These are phyloP conservation scores for Pygoscelis antarcticus DNA, from an alignment of 2,113 vertebrate genomes.

Conservation along the genomic window DNA sequence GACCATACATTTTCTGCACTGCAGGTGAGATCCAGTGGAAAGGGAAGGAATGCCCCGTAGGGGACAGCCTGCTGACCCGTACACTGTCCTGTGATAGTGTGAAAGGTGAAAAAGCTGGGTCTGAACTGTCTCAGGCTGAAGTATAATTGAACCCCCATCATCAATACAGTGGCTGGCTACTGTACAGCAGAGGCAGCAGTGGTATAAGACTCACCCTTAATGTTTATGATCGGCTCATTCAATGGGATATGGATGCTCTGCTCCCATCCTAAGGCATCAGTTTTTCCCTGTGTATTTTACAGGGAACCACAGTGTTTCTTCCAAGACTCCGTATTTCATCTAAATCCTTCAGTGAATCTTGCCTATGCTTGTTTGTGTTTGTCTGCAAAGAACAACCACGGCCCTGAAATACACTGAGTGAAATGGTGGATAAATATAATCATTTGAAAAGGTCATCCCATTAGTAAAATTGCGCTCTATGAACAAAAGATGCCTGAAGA, in stretches of 20 bases:
- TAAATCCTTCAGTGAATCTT: not conserved
- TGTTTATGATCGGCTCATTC: not conserved
- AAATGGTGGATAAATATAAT: not conserved
- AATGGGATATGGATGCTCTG: not conserved
- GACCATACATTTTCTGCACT: not conserved
- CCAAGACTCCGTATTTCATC: not conserved
- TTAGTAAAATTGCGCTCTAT: not conserved
- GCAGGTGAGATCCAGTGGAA: not conserved
- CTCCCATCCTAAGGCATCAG: not conserved
- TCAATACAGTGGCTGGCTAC: not conserved
- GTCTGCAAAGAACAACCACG: not conserved
- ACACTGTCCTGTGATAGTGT: not conserved
- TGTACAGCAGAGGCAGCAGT: not conserved
- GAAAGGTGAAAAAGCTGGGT: not conserved
- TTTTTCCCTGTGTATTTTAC: not conserved
- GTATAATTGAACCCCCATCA: not conserved
- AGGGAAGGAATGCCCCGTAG: not conserved
- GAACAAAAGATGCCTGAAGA: not conserved
- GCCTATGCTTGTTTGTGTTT: not conserved
- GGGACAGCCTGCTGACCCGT: not conserved
- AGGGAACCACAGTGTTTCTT: not conserved
- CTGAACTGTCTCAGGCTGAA: not conserved
- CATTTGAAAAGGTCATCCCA: not conserved
- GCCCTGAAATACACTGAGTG: not conserved
- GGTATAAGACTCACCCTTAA: not conserved